These are phyloP conservation scores for Sepioteuthis lessoniana DNA, from an alignment of 2,888 invertebrate species.

Conservation along the genomic window DNA sequence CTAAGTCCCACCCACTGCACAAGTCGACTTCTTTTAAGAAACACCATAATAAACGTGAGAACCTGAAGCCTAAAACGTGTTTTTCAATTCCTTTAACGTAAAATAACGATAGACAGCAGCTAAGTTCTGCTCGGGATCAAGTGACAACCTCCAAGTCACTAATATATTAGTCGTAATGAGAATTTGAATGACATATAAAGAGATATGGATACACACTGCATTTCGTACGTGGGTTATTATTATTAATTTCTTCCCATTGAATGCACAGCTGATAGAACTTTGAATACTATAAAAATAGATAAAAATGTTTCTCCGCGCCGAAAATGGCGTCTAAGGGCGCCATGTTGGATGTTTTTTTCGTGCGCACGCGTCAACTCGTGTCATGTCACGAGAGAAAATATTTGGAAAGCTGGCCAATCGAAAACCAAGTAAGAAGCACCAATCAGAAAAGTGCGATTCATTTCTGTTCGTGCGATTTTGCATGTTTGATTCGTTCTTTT, in stretches of 20 bases:
- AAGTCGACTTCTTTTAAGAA: too few relatives aligned
- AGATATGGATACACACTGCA: too few relatives aligned
- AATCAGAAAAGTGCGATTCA: not conserved
- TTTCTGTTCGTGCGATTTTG: not conserved
- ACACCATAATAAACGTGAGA: too few relatives aligned
- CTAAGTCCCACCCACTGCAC: too few relatives aligned
- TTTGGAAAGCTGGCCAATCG: not conserved
- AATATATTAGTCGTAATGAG: too few relatives aligned
- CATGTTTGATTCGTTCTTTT: not conserved
- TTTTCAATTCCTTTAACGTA: too few relatives aligned
- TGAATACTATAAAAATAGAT: not conserved
- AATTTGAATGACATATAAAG: too few relatives aligned
- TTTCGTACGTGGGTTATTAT: too few relatives aligned
- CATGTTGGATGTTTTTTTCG: not conserved
- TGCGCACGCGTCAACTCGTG: constrained; percentile 13
- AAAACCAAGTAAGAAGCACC: not conserved
- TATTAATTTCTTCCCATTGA: not conserved
- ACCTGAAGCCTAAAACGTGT: too few relatives aligned
- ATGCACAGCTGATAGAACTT: not conserved
- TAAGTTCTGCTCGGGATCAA: too few relatives aligned
- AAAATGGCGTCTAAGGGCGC: constrained; percentile 33
- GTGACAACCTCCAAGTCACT: too few relatives aligned
- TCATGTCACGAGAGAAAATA: not conserved
- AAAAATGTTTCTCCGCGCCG: not conserved
- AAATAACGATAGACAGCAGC: too few relatives aligned